Evolutionary conservation across 1,140 invertebrate genomes (phyloP).

Genomic region (Leptopilina clavipes): DNA sequence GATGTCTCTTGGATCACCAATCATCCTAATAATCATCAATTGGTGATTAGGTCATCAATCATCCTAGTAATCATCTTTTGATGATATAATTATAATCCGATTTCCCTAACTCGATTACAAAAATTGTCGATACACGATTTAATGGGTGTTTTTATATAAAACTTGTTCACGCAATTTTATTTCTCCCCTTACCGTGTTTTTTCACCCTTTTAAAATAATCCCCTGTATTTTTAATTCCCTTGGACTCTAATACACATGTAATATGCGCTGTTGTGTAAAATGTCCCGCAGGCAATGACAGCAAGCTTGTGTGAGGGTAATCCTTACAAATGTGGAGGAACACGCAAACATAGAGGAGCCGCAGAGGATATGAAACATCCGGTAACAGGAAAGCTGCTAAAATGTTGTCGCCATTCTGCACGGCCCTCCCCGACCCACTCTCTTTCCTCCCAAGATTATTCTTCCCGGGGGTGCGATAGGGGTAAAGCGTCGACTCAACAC

Average conservation of each 20-base stretch:
- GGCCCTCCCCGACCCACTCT: not conserved
- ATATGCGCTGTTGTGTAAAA: not conserved
- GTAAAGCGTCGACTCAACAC: constrained; percentile 32
- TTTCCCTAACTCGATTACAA: no score
- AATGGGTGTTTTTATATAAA: not conserved
- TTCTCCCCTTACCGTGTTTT: no score
- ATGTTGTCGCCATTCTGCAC: constrained; percentile 35
- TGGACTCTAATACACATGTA: not conserved
- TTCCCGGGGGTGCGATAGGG: constrained; percentile 27
- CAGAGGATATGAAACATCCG: constrained; percentile 45
- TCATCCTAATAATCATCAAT: no score
- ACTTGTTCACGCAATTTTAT: not conserved
- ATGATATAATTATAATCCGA: no score
- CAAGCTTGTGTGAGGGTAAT: constrained; percentile 7
- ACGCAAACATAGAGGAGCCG: constrained; percentile 30
- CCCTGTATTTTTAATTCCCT: not conserved
- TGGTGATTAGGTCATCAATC: no score
- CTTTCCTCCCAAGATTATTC: constrained; percentile 29
- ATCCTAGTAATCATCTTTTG: no score
- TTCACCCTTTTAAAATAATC: not conserved
- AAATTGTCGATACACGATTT: no score
- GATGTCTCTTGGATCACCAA: no score
- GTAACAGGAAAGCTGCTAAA: constrained; percentile 39
- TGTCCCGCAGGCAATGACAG: constrained; percentile 22
- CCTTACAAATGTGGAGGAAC: constrained; percentile 9